phyloP scores from a whole-genome alignment of 2,888 invertebrate species.

The Gerris lacustris region DNA sequence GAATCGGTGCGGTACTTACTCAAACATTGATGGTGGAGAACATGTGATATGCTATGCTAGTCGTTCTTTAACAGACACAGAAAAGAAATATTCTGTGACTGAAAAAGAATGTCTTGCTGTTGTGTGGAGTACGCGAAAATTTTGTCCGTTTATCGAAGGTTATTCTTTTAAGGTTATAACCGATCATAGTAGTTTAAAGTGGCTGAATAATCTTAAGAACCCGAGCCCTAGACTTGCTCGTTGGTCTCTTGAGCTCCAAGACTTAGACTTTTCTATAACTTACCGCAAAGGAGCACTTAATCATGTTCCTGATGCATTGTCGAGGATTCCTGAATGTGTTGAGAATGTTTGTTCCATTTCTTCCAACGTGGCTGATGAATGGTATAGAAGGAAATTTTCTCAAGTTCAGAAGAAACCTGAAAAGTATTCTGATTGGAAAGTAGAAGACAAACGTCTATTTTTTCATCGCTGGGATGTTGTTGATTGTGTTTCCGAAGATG shows the following conservation, averaged over 20 bases:
- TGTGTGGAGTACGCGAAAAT: constrained; percentile 25
- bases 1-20: constrained; percentile 13
- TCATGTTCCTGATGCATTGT: constrained; percentile 1
- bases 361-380: background rate
- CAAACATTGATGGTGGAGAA: constrained; percentile 13
- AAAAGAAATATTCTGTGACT: constrained; percentile 28
- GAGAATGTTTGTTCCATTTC: too few species aligned
- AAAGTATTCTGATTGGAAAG: constrained; percentile 2
- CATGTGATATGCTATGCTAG: constrained; percentile 9
- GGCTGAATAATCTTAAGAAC: constrained; percentile 25
- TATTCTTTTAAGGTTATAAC: constrained; percentile 30
- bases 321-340: constrained; percentile 3
- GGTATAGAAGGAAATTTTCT: background rate
- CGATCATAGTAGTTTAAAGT: constrained; percentile 28
- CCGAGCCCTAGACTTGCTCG: constrained; percentile 5
- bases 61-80: constrained; percentile 22
- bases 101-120: constrained; percentile 29
- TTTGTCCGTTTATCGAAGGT: constrained; percentile 30
- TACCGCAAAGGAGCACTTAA: constrained; percentile 7
- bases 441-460: background rate
- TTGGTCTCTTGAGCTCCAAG: background rate
- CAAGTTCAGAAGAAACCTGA: constrained; percentile 3
- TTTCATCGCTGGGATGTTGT: constrained; percentile 1
- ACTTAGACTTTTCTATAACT: background rate
- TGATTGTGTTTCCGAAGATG: background rate